Evolutionary conservation across 2,797 vertebrate genomes (phyloP), one percentile per base, ranked within the genome.

Genomic region (Acipenser oxyrinchus): DNA sequence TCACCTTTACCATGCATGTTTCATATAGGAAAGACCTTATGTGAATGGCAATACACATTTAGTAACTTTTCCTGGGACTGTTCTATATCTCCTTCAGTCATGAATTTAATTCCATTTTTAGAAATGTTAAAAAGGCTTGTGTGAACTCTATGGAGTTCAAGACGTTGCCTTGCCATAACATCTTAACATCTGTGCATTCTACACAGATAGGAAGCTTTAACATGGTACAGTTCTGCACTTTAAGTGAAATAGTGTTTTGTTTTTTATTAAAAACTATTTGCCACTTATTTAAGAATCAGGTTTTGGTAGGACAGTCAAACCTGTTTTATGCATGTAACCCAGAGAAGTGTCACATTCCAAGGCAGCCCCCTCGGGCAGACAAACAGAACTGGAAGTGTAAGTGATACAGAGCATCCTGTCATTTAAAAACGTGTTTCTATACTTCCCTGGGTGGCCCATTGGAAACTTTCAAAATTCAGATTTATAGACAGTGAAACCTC

Each of bases 301-400:
- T 18, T 1, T 18, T 18, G 15, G 15, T 18, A 18, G 15, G 15
- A 18, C 15, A 18, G 15, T 18, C 15, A 18, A 18, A 18, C 15
- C 15, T 18, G 15, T 18, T 18, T 18, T 18, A 18, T 18, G 51
- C 11, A 53, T 10, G 63, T 51, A n/a, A 10, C n/a, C 51, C 53
- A 66, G 52, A 57, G 49, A 37, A 48, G 50, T 51, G 49, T 65
- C 18, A 8, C 63, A 53, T 65, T 23, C 51, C 51, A 65, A 65
- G 51, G 50, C 62, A 49, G 48, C 50, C 48, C 49, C 48, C 62
- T 63, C 7, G 62, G n/a, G 62, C 51, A 50, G 63, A 51, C 64
- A 58, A 23, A 9, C 50, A 58, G 52, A 66, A n/a, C 64, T 66
- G 53, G 52, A 66, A 48, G 55, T 57, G 51, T 58, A 18, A 18